Percentiles rank a stretch among this genome's conserved stretches.
Evolutionary conservation across 2,113 vertebrate species (phyloP).

Genomic region (Arothron firmamentum): DNA sequence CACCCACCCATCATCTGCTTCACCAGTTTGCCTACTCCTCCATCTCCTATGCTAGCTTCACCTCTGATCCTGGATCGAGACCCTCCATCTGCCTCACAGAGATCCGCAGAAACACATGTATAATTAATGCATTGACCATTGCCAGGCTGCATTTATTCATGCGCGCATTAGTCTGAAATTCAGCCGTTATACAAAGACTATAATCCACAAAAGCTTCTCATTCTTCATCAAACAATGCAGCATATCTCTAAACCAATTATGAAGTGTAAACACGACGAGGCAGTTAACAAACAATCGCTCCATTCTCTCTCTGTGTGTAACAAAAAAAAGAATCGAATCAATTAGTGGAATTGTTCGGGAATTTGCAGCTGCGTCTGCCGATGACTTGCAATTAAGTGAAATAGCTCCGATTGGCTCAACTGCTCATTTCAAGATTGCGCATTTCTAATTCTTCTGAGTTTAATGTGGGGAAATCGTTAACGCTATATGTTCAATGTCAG

Average conservation of each 20-base stretch:
- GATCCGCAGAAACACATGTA: constrained; percentile 31
- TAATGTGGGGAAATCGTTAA: too few relatives aligned
- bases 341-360: constrained; percentile 44
- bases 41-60: constrained; percentile 58
- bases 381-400: neutral
- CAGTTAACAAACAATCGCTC: constrained; percentile 45
- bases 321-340: constrained; percentile 12
- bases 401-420: neutral
- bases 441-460: too few relatives aligned
- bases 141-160: constrained; percentile 50
- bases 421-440: too few relatives aligned
- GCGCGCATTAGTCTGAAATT: constrained; percentile 41
- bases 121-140: constrained; percentile 51
- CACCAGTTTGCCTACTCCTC: constrained; percentile 57
- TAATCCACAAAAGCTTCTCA: neutral
- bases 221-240: constrained; percentile 11
- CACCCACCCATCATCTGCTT: constrained; percentile 72
- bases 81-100: constrained; percentile 63
- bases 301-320: constrained; percentile 17
- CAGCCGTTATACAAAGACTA: constrained; percentile 18
- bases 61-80: constrained; percentile 51
- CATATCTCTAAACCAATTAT: constrained; percentile 29
- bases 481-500: too few relatives aligned
- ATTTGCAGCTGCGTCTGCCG: constrained; percentile 35
- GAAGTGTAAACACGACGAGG: constrained; percentile 36